Base-by-base conservation (phyloP, 2,797 vertebrate genomes). In the Schizopygopsis malacanthus region DNA sequence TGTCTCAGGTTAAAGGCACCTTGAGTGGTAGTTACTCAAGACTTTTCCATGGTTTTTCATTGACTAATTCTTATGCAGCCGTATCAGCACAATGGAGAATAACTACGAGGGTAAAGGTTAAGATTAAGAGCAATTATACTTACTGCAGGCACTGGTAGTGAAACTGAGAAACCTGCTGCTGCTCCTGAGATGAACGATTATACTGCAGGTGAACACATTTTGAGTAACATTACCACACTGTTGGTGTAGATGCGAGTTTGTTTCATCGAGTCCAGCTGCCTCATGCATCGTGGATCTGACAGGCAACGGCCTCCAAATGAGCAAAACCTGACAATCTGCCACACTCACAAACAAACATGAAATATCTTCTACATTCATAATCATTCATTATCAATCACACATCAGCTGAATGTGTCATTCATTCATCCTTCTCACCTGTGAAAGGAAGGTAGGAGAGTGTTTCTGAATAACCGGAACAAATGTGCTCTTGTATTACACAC, bases 1-100 rank as follows among this genome's bases (percentile, higher is more conserved):
- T 54, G 72, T 65, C 18, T 78, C 15, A 70, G 22, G 63, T 39
- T 43, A 78, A 84, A 84, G 83, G 83, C 83, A 78, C 83, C 83
- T 84, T 78, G 73, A 70, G 18, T 39, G 15, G 67, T 41, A 61
- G 77, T 85, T 37, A 81, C 56, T 52, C 22, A 54, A 75, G 52
- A 70, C 56, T 39, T 79, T 39, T 41, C 52, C 76, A 72, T 79
- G 67, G 25, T 85, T 85, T 85, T 67, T 78, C 70, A 71, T 28
- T 73, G 69, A 67, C 78, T 81, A 75, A 85, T 81, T 75, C 67
- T 76, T 85, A 81, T 67, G 69, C 78, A 39, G 54, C 59, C 77
- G 2, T 75, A 85, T 75, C 84, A 75, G 84, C 78, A 81, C 37
- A 81, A 43, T 22, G 45, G 25, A 79, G 78, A 63, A 28, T 71